phyloP scores from a whole-genome alignment of 2,113 vertebrate species.

The Sander vitreus region DNA sequence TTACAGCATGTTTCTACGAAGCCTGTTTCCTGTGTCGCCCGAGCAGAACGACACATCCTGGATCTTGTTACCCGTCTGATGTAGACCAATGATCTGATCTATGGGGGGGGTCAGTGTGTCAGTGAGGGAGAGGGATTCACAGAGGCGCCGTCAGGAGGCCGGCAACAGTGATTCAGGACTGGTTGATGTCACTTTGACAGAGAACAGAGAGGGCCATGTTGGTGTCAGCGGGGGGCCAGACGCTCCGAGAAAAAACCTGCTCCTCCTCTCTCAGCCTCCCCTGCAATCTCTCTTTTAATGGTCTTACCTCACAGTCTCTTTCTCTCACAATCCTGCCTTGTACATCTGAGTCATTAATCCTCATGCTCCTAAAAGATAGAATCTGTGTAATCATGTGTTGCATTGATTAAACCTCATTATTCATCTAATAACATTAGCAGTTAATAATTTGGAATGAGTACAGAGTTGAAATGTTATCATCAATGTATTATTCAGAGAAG shows the following conservation, averaged over 20 bases:
- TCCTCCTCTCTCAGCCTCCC: constrained; percentile 13
- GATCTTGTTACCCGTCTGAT: constrained; percentile 66
- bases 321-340: not conserved
- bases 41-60: constrained; percentile 59
- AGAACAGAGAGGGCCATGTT: constrained; percentile 75
- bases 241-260: constrained; percentile 25
- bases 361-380: constrained; percentile 43
- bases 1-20: constrained; percentile 16
- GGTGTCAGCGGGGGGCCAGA: constrained; percentile 66
- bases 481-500: constrained; percentile 41
- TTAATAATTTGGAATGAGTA: constrained; percentile 42
- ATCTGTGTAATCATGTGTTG: constrained; percentile 56
- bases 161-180: constrained; percentile 57
- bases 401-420: constrained; percentile 65
- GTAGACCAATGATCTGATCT: constrained; percentile 59
- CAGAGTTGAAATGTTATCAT: constrained; percentile 49
- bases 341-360: constrained; percentile 50
- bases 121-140: constrained; percentile 57
- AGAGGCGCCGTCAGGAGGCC: constrained; percentile 35
- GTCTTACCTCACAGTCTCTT: constrained; percentile 33
- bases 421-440: constrained; percentile 56
- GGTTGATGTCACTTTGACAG: constrained; percentile 79
- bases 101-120: constrained; percentile 48
- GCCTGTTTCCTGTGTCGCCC: constrained; percentile 43
- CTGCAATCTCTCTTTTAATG: constrained; percentile 37